A percentile compares a stretch with the other conserved stretches of the same genome.
phyloP scores from a whole-genome alignment of 2,797 vertebrate species.

The Alectoris magna region DNA sequence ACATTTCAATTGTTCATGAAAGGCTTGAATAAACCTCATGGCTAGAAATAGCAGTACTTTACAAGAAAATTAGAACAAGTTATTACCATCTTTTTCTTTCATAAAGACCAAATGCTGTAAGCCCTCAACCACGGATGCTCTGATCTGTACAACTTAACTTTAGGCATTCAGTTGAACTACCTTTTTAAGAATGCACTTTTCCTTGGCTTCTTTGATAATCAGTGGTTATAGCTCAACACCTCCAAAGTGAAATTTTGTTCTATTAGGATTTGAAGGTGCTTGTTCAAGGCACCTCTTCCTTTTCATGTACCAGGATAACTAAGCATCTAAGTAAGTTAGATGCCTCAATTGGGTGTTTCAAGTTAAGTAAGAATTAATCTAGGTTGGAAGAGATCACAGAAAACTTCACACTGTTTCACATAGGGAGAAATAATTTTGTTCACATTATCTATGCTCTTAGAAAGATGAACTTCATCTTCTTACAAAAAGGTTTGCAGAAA shows the following conservation, averaged over 20 bases:
- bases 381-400: not conserved
- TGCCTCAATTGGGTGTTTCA: not conserved
- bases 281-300: not conserved
- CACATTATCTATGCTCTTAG: not conserved
- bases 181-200: not conserved
- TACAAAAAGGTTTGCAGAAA: not conserved
- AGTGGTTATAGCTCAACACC: not conserved
- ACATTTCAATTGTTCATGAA: not conserved
- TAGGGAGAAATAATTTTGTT: not conserved
- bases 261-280: not conserved
- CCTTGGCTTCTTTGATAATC: not conserved
- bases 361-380: not conserved
- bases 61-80: not conserved
- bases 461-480: not conserved
- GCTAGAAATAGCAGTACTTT: not conserved
- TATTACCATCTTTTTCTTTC: not conserved
- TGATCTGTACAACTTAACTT: not conserved
- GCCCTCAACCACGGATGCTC: not conserved
- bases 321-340: not conserved
- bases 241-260: not conserved
- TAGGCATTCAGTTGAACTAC: not conserved
- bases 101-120: not conserved
- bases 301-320: not conserved
- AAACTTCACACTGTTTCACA: not conserved
- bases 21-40: not conserved